These are phyloP conservation scores for Drosophila lacicola DNA, from an alignment of 2,888 invertebrate species.

Conservation along the genomic window DNA sequence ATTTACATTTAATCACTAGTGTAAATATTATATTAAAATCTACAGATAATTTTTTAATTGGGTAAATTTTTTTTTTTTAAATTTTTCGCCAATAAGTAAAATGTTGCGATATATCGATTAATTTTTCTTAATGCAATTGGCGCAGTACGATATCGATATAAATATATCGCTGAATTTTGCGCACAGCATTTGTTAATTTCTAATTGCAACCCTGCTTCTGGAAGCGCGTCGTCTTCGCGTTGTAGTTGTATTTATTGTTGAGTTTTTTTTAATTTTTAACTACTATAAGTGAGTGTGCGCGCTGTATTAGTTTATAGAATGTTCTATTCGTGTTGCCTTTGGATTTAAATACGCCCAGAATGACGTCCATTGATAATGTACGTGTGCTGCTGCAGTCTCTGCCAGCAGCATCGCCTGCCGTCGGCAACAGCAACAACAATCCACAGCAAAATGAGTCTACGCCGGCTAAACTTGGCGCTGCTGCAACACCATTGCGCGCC, in stretches of 20 bases:
- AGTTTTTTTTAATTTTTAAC: conserved; percentile 52
- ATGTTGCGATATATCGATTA: conserved; percentile 14
- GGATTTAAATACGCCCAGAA: conserved; percentile 24
- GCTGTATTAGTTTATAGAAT: conserved; percentile 48
- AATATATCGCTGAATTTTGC: conserved; percentile 8
- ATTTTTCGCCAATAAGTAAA: neutral
- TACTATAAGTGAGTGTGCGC: conserved; percentile 46
- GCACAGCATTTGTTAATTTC: neutral
- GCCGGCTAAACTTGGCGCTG: conserved; percentile 61
- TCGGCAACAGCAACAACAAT: conserved; percentile 35
- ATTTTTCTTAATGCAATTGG: neutral
- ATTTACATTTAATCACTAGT: neutral
- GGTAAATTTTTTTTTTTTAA: too few species aligned
- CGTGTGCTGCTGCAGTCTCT: conserved; percentile 68
- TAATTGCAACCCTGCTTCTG: conserved; percentile 42
- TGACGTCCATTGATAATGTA: conserved; percentile 67
- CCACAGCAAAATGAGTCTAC: conserved; percentile 50
- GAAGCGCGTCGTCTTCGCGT: conserved; percentile 69
- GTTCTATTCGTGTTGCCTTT: conserved; percentile 39
- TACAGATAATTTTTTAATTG: neutral
- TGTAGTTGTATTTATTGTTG: conserved; percentile 67
- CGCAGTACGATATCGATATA: neutral
- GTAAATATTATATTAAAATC: neutral
- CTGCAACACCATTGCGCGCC: conserved; percentile 61
- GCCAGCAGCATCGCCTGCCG: conserved; percentile 65